Evolutionary conservation across 2,888 invertebrate genomes (phyloP).

Genomic region (Caenorhabditis uteleia): DNA sequence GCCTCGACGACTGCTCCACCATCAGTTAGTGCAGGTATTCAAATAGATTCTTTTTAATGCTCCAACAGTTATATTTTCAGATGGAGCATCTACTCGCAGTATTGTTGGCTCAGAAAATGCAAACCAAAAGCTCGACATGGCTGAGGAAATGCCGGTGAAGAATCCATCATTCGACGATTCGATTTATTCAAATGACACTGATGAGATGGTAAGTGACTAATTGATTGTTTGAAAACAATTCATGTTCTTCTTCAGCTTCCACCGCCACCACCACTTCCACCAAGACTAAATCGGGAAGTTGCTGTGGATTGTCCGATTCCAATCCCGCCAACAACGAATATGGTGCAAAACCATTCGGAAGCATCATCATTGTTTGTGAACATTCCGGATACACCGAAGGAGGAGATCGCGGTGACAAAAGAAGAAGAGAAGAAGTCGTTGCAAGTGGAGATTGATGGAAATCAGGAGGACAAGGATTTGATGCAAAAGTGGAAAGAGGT

Average conservation of each 20-base stretch:
- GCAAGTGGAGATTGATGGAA: conserved; percentile 3
- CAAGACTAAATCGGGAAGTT: too few relatives aligned
- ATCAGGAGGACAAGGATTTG: conserved; percentile 4
- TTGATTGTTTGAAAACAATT: too few relatives aligned
- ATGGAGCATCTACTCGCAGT: conserved; percentile 21
- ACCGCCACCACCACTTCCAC: too few relatives aligned
- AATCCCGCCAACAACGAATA: too few relatives aligned
- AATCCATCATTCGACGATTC: conserved; percentile 6
- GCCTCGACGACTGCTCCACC: too few relatives aligned
- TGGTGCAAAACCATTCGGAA: too few relatives aligned
- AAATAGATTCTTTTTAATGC: too few relatives aligned
- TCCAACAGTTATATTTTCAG: too few relatives aligned
- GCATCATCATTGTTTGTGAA: conserved; percentile 17
- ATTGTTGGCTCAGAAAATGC: conserved; percentile 13
- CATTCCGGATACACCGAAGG: not conserved
- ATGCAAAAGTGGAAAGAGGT: conserved; percentile 6
- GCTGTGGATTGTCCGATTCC: conserved; percentile 16
- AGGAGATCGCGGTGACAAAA: not conserved
- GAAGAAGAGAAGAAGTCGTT: not conserved
- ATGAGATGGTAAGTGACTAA: conserved; percentile 3
- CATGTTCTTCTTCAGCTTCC: too few relatives aligned
- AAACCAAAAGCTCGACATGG: conserved; percentile 11
- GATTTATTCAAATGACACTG: conserved; percentile 12
- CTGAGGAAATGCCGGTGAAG: not conserved
- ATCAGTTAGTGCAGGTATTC: too few relatives aligned